A percentile compares a stretch with the other conserved stretches of the same genome.
Evolutionary conservation across 2,888 invertebrate genomes (phyloP).

Genomic region (Amorpha juglandis): DNA sequence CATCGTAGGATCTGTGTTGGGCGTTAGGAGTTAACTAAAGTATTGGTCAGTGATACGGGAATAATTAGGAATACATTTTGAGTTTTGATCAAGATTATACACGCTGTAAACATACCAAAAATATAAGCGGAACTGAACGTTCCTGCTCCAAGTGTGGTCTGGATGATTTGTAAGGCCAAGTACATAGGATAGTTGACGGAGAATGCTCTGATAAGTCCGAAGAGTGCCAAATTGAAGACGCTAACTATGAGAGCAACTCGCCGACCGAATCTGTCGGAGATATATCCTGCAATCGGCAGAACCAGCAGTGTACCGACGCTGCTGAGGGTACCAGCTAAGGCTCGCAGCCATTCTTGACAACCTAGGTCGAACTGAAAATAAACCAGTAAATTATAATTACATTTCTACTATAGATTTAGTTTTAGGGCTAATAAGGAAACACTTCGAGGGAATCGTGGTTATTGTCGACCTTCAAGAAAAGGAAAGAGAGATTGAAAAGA

Average conservation of each 20-base stretch:
- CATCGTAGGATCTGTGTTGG: no score
- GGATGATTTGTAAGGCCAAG: conserved; percentile 77
- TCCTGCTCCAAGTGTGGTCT: conserved; percentile 80
- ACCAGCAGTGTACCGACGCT: conserved; percentile 88
- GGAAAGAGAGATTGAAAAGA: no score
- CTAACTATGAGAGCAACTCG: conserved; percentile 76
- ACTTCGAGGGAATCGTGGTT: no score
- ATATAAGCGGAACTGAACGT: conserved; percentile 80
- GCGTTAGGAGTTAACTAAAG: no score
- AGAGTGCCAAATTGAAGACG: conserved; percentile 70
- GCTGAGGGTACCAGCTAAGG: conserved; percentile 88
- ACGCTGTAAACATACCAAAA: conserved; percentile 52
- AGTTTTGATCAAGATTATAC: no score
- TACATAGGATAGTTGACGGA: conserved; percentile 83
- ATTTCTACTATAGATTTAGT: background rate
- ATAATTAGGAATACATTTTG: no score
- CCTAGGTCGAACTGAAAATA: conserved; percentile 85
- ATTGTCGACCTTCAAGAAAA: no score
- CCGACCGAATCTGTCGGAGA: conserved; percentile 87
- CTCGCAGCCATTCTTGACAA: conserved; percentile 88
- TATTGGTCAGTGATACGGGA: no score
- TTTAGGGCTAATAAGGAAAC: no score
- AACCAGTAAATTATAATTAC: conserved; percentile 10
- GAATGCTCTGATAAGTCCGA: conserved; percentile 82
- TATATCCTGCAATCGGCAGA: conserved; percentile 86